Percentiles rank a stretch among this genome's conserved stretches.
phyloP scores from a whole-genome alignment of 2,888 invertebrate genomes.

The Pimpla rufipes region DNA sequence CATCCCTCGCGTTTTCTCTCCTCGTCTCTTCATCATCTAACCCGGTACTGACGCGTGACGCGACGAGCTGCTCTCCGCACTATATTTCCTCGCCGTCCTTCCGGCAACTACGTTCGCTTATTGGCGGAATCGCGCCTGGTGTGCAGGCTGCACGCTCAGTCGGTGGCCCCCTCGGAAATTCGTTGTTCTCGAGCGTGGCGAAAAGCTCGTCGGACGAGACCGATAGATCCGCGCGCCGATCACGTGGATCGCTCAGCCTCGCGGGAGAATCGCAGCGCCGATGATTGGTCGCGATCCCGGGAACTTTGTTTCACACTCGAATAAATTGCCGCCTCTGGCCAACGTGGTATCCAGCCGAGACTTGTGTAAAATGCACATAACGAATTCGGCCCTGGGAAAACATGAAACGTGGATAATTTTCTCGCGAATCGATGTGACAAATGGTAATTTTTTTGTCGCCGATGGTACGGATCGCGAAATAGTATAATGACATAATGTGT shows the following conservation, averaged over 20 bases:
- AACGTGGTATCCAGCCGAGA: neutral
- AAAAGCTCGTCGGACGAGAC: slow-evolving; percentile 50
- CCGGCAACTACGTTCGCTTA: slow-evolving; percentile 70
- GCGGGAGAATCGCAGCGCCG: slow-evolving; percentile 64
- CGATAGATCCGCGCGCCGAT: slow-evolving; percentile 32
- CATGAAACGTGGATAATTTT: neutral
- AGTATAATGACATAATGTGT: neutral
- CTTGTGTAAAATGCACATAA: neutral
- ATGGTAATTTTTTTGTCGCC: neutral
- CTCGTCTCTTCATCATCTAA: slow-evolving; percentile 76
- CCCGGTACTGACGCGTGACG: slow-evolving; percentile 84
- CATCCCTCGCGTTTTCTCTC: slow-evolving; percentile 66
- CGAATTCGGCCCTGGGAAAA: neutral
- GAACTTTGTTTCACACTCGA: slow-evolving; percentile 76
- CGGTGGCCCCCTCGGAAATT: slow-evolving; percentile 47
- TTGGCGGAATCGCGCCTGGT: slow-evolving; percentile 68
- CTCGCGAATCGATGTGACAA: neutral
- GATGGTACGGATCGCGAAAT: neutral
- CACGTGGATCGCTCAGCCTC: slow-evolving; percentile 12
- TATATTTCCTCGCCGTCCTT: slow-evolving; percentile 73
- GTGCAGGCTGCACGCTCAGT: slow-evolving; percentile 13
- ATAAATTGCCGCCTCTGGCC: slow-evolving; percentile 35
- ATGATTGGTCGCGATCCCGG: slow-evolving; percentile 61
- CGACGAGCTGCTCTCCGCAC: slow-evolving; percentile 76
- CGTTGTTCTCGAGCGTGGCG: slow-evolving; percentile 67